phyloP scores from a whole-genome alignment of 2,113 vertebrate genomes.

The Phylloscopus trochilus region DNA sequence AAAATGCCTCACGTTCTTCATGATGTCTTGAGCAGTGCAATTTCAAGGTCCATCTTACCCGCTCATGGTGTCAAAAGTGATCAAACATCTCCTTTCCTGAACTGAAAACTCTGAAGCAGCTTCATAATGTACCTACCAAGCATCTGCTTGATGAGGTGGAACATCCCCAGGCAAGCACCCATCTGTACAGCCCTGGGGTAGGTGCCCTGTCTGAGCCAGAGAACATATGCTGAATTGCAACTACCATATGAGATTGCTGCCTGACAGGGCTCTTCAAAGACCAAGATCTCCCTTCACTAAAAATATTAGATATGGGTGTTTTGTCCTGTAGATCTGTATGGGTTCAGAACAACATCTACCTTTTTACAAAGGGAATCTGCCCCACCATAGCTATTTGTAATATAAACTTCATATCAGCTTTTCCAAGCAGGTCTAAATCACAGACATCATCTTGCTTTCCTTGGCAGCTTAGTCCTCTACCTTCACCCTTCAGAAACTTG shows the following conservation, averaged over 20 bases:
- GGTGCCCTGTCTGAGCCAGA: background rate
- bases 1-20: background rate
- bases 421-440: background rate
- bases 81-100: background rate
- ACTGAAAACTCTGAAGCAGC: background rate
- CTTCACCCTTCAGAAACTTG: background rate
- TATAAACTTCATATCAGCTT: background rate
- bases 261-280: background rate
- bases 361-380: background rate
- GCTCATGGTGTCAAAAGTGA: background rate
- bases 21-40: background rate
- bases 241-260: background rate
- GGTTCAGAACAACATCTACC: background rate
- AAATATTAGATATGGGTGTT: background rate
- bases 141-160: background rate
- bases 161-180: fast-evolving
- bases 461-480: background rate
- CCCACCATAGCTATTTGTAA: background rate
- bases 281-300: background rate
- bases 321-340: background rate
- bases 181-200: background rate
- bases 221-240: background rate
- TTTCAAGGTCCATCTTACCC: background rate
- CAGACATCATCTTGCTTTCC: background rate
- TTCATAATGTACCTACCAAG: background rate